Percentiles rank a stretch among this genome's conserved stretches.
These are phyloP conservation scores for Echinometra lucunter DNA, from an alignment of 53 echinoderm and acorn worm species.

Conservation along the genomic window DNA sequence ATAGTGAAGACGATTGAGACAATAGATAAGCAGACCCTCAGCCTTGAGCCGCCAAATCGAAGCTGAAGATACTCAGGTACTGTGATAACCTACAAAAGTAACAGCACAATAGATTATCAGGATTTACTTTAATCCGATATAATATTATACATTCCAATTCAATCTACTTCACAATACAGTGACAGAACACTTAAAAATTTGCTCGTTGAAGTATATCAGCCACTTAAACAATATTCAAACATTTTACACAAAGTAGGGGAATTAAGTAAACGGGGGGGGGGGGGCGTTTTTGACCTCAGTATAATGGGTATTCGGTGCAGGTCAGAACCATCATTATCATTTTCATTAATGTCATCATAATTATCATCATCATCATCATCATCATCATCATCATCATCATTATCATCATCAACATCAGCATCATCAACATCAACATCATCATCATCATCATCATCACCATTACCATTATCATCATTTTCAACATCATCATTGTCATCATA, in stretches of 20 bases:
- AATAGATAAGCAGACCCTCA: conserved; percentile 75
- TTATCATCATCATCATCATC: conserved; percentile 68
- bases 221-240: no score
- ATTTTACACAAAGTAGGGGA: no score
- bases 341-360: conserved; percentile 44
- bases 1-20: conserved; percentile 73
- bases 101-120: no score
- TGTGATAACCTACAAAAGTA: conserved; percentile 73
- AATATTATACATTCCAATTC: no score
- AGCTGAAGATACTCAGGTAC: conserved; percentile 86
- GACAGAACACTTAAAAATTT: neutral
- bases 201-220: no score
- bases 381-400: conserved; percentile 68
- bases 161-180: neutral
- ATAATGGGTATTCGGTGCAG: no score
- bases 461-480: conserved; percentile 58
- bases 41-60: conserved; percentile 85
- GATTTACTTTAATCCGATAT: no score
- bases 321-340: conserved; percentile 53
- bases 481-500: no score
- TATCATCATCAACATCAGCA: conserved; percentile 57
- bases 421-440: conserved; percentile 67
- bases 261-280: no score
- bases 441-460: conserved; percentile 53
- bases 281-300: no score